phyloP scores from a whole-genome alignment of 1,140 invertebrate species.

The Thalassaphorura encarpata region DNA sequence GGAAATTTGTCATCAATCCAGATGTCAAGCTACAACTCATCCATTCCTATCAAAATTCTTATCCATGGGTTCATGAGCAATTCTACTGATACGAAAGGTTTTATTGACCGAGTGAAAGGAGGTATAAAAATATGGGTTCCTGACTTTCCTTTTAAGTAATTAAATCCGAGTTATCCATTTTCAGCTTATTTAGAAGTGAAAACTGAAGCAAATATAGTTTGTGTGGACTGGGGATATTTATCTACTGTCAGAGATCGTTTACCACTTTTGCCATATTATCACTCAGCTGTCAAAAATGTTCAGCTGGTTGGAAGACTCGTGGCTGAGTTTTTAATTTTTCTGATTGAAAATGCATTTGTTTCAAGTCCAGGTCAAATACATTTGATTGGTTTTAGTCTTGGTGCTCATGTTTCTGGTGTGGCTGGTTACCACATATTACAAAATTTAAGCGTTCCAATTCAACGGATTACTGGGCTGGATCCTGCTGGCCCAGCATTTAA shows the following conservation, averaged over 20 bases:
- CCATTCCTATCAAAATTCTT: background rate
- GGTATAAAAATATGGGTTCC: background rate
- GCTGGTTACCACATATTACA: conserved; percentile 6
- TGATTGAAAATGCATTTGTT: background rate
- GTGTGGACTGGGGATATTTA: conserved; percentile 1
- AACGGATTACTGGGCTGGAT: conserved; percentile 15
- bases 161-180: background rate
- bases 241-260: background rate
- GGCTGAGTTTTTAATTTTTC: background rate
- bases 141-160: background rate
- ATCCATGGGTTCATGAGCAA: conserved; percentile 1
- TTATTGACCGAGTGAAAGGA: background rate
- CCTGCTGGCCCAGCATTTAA: conserved; percentile 14
- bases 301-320: background rate
- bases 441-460: conserved; percentile 3
- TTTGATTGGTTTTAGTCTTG: conserved; percentile 7
- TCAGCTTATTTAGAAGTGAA: background rate
- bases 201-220: background rate
- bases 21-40: background rate
- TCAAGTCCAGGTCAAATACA: background rate
- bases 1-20: background rate
- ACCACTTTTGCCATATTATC: background rate
- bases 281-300: background rate
- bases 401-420: conserved; percentile 11
- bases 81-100: background rate